Conservation (phyloP, 2,113 vertebrate genomes). For the Crotophaga sulcirostris region DNA sequence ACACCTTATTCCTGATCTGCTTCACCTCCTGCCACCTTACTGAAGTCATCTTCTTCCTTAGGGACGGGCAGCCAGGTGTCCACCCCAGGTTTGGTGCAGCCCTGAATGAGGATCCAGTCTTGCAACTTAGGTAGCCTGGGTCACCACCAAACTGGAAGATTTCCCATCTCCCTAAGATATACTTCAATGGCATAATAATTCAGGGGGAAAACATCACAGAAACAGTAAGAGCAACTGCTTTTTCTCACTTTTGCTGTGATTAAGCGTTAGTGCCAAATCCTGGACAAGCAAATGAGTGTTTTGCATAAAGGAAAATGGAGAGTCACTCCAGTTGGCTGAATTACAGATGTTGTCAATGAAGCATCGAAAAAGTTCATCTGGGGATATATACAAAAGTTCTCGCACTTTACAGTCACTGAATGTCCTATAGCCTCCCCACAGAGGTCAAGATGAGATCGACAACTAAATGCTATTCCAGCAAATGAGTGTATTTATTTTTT, state of each 20-base stretch:
- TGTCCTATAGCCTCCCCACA: slow-evolving; percentile 34
- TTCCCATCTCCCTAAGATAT: background rate
- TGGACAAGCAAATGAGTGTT: slow-evolving; percentile 52
- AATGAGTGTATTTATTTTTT: slow-evolving; percentile 15
- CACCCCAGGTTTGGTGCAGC: background rate
- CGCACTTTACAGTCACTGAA: slow-evolving; percentile 44
- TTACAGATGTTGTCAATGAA: slow-evolving; percentile 27
- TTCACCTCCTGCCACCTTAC: background rate
- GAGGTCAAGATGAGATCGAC: slow-evolving; percentile 34
- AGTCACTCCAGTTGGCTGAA: slow-evolving; percentile 38
- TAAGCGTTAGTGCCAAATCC: slow-evolving; percentile 26
- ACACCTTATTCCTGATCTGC: background rate
- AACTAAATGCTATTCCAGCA: slow-evolving; percentile 41
- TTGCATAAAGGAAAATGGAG: slow-evolving; percentile 37
- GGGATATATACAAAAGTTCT: slow-evolving; percentile 36
- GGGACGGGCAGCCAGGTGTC: background rate
- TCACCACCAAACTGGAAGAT: background rate
- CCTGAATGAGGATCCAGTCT: background rate
- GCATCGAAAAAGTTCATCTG: slow-evolving; percentile 54
- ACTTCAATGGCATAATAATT: background rate
- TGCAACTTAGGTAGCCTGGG: background rate
- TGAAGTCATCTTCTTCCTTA: background rate
- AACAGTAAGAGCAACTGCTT: slow-evolving; percentile 54
- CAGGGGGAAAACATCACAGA: background rate
- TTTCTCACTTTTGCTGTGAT: slow-evolving; percentile 59